Conservation (phyloP, 2,888 invertebrate species). For the Unio pictorum region DNA sequence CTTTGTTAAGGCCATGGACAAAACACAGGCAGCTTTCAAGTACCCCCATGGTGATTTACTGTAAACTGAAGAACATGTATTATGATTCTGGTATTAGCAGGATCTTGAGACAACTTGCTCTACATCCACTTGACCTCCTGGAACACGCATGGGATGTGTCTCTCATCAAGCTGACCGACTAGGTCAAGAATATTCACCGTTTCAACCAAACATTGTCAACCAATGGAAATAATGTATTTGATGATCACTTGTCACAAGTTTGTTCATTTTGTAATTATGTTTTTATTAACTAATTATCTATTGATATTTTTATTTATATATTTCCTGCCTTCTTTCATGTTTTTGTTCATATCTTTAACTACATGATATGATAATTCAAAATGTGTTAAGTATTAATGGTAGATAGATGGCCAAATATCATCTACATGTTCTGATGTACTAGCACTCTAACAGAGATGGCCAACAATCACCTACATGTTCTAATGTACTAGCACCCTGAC, state of each 20-base stretch:
- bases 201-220: slow-evolving; percentile 58
- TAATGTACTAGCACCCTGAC: too few relatives aligned
- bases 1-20: too few relatives aligned
- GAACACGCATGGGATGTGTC: slow-evolving; percentile 55
- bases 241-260: not conserved
- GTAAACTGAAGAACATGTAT: slow-evolving; percentile 62
- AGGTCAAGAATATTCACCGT: slow-evolving; percentile 58
- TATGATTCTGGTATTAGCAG: slow-evolving; percentile 38
- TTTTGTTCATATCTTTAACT: too few relatives aligned
- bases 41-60: slow-evolving; percentile 29
- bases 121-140: slow-evolving; percentile 60
- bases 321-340: too few relatives aligned
- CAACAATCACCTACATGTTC: too few relatives aligned
- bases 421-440: too few relatives aligned
- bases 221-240: not conserved
- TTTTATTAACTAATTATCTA: not conserved
- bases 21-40: too few relatives aligned
- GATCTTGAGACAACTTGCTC: slow-evolving; percentile 43
- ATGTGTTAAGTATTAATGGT: too few relatives aligned
- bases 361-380: too few relatives aligned
- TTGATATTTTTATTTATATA: not conserved
- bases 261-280: not conserved
- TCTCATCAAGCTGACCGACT: slow-evolving; percentile 55
- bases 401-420: too few relatives aligned
- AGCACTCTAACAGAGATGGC: too few relatives aligned